phyloP scores from a whole-genome alignment of 2,113 vertebrate genomes.

The Neotoma lepida region DNA sequence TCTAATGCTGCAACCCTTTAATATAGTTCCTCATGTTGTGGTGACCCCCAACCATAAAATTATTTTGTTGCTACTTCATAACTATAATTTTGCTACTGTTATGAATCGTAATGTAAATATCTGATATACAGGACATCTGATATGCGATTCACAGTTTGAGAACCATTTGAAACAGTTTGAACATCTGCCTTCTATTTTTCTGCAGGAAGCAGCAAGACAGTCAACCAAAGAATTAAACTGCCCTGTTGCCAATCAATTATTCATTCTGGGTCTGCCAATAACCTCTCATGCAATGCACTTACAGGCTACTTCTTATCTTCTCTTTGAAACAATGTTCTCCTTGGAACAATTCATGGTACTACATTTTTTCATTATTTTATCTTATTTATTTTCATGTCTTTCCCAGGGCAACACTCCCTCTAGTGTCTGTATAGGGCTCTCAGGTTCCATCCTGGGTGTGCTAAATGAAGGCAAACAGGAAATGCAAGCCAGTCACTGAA shows the following conservation, averaged over 20 bases:
- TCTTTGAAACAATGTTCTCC: background rate
- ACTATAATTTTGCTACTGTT: background rate
- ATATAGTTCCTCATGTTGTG: background rate
- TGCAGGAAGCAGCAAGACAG: background rate
- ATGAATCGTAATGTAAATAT: background rate
- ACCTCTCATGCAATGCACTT: background rate
- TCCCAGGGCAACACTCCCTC: constrained; percentile 85
- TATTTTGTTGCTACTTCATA: background rate
- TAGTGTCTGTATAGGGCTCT: constrained; percentile 80
- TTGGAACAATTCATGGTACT: constrained; percentile 3
- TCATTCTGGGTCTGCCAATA: background rate
- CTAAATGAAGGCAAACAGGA: background rate
- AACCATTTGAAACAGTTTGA: background rate
- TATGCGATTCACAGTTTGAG: background rate
- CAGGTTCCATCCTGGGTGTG: constrained; percentile 44
- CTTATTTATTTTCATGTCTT: constrained; percentile 71
- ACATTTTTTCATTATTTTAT: constrained; percentile 31
- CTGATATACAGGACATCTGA: background rate
- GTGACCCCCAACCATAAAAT: background rate
- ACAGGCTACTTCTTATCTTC: background rate
- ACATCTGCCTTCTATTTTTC: background rate
- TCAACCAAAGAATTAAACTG: background rate
- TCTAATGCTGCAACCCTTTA: background rate
- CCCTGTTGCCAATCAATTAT: background rate
- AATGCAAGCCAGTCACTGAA: background rate